Evolutionary conservation across 2,888 invertebrate species (phyloP).

Genomic region (Pardosa pseudoannulata): DNA sequence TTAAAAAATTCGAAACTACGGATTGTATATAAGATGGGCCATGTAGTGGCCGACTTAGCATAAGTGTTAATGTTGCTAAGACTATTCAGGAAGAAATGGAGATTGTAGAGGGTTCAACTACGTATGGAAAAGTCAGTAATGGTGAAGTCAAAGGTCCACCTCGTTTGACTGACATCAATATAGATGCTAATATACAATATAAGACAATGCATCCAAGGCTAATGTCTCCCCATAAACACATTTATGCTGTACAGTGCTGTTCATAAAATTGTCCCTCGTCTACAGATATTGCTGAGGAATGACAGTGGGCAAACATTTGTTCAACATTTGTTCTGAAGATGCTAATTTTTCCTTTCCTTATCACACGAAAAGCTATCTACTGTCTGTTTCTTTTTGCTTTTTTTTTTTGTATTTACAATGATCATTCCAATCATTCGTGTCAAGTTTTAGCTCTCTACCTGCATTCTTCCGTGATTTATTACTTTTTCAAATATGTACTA

Average conservation of each 20-base stretch:
- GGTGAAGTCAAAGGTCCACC: not conserved
- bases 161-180: not conserved
- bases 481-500: not conserved
- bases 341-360: not conserved
- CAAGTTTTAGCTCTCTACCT: conserved; percentile 15
- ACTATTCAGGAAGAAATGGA: too few relatives aligned
- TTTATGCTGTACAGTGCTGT: conserved; percentile 4
- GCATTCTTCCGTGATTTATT: conserved; percentile 11
- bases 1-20: too few relatives aligned
- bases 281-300: conserved; percentile 9
- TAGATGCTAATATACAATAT: not conserved
- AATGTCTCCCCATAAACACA: not conserved
- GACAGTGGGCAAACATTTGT: not conserved
- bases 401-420: not conserved
- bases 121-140: too few relatives aligned
- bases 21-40: too few relatives aligned
- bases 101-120: too few relatives aligned
- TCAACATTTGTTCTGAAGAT: not conserved
- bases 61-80: too few relatives aligned
- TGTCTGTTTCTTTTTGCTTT: not conserved
- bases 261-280: not conserved
- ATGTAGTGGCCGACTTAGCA: too few relatives aligned
- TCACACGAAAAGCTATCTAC: not conserved
- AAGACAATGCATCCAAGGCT: not conserved
- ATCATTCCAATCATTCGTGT: conserved; percentile 2